Percentiles rank a stretch among this genome's conserved stretches.
Evolutionary conservation across 1,140 invertebrate species (phyloP).

Genomic region (Lineus longissimus): DNA sequence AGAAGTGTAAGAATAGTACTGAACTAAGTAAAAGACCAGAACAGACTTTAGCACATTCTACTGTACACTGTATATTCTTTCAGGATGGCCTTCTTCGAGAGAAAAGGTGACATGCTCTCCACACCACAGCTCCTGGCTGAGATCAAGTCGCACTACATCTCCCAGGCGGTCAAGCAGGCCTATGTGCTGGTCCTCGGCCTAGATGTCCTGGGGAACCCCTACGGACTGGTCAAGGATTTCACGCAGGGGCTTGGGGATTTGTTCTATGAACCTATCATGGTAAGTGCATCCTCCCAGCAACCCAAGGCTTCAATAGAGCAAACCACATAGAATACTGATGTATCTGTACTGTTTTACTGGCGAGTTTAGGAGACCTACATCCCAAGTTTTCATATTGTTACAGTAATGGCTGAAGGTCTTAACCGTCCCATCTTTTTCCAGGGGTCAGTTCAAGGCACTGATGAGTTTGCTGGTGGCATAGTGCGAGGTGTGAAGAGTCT

Average conservation of each 20-base stretch:
- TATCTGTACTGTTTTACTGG: no score
- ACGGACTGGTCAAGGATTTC: conserved; percentile 54
- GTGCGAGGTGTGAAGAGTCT: conserved; percentile 49
- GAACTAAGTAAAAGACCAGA: neutral
- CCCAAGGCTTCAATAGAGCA: no score
- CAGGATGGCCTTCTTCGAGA: conserved; percentile 50
- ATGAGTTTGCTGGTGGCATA: conserved; percentile 51
- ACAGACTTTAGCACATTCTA: neutral
- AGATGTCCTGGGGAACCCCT: conserved; percentile 57
- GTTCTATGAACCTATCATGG: conserved; percentile 55
- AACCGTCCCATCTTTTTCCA: conserved; percentile 21
- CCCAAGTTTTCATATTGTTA: no score
- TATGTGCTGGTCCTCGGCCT: conserved; percentile 56
- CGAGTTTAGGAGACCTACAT: no score
- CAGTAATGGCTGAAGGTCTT: no score
- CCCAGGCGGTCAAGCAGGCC: conserved; percentile 53
- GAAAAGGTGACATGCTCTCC: conserved; percentile 37
- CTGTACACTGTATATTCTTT: conserved; percentile 10
- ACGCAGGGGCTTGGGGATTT: conserved; percentile 54
- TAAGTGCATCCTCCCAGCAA: no score
- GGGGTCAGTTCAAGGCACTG: conserved; percentile 52
- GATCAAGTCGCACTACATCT: conserved; percentile 47
- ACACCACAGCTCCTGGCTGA: conserved; percentile 35
- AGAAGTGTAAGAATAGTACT: no score
- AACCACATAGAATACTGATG: no score